Conservation (phyloP, 2,888 invertebrate species). For the Lepidocyrtoides sp. region DNA sequence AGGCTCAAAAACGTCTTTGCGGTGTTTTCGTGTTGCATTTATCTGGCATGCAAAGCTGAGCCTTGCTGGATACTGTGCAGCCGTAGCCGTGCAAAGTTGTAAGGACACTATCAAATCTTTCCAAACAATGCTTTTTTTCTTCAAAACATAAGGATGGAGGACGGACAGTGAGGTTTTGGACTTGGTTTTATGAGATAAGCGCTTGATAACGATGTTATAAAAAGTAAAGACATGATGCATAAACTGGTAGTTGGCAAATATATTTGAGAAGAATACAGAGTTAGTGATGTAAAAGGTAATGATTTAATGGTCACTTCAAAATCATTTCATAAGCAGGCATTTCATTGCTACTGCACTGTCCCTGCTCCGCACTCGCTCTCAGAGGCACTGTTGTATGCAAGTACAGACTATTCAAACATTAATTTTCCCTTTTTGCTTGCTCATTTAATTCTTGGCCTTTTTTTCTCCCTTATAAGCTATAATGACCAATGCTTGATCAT, state of each 20-base stretch:
- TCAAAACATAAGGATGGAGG: too few species aligned
- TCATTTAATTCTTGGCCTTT: constrained; percentile 32
- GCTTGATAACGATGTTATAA: neutral
- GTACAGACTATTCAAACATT: constrained; percentile 28
- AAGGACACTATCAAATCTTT: too few species aligned
- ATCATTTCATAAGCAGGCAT: constrained; percentile 41
- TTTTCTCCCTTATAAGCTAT: constrained; percentile 40
- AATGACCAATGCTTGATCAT: constrained; percentile 31
- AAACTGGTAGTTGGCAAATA: neutral
- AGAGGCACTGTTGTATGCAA: neutral
- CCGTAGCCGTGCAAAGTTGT: too few species aligned
- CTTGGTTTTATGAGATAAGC: neutral
- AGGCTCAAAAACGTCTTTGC: too few species aligned
- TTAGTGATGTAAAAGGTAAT: constrained; percentile 49
- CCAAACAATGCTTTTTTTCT: too few species aligned
- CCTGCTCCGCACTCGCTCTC: neutral
- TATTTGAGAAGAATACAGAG: constrained; percentile 18
- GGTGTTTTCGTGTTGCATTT: too few species aligned
- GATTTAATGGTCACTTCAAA: constrained; percentile 64
- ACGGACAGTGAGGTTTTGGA: constrained; percentile 5
- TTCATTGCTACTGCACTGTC: constrained; percentile 35
- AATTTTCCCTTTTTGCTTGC: constrained; percentile 40
- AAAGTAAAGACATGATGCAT: neutral
- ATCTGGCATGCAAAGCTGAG: too few species aligned
- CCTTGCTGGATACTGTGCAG: too few species aligned